Conservation (phyloP, 1,140 invertebrate genomes). For the Cyrtorhinus lividipennis region DNA sequence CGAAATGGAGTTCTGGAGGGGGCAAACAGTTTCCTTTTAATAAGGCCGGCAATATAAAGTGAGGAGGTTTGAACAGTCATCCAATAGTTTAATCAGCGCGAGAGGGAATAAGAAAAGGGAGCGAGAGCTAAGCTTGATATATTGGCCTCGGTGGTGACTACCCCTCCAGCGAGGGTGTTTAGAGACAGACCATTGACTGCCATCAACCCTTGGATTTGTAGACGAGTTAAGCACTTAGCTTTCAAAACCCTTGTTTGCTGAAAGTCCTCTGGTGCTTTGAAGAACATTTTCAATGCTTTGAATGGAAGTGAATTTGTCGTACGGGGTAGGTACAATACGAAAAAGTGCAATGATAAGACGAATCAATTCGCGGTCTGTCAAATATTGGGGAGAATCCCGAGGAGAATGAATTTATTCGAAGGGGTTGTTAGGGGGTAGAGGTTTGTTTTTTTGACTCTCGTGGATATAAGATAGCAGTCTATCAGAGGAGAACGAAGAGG, state of each 20-base stretch:
- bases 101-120: neutral
- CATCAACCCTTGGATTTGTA: constrained; percentile 6
- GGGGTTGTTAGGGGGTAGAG: no score
- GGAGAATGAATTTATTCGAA: no score
- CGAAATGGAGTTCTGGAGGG: neutral
- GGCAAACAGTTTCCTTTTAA: constrained; percentile 12
- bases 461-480: no score
- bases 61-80: constrained; percentile 9
- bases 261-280: neutral
- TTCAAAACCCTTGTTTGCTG: neutral
- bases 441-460: no score
- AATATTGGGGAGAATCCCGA: no score
- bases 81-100: constrained; percentile 3
- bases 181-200: constrained; percentile 8
- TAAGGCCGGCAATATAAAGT: constrained; percentile 15
- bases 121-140: neutral
- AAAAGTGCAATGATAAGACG: no score
- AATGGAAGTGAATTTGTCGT: no score
- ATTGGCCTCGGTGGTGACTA: neutral
- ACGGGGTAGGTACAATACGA: no score
- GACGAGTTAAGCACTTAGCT: constrained; percentile 2
- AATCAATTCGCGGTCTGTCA: no score
- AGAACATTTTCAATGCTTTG: no score
- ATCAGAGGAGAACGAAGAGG: no score
- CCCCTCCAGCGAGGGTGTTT: constrained; percentile 6